Base-by-base conservation (phyloP, 1,140 invertebrate genomes). In the Ladona fulva region DNA sequence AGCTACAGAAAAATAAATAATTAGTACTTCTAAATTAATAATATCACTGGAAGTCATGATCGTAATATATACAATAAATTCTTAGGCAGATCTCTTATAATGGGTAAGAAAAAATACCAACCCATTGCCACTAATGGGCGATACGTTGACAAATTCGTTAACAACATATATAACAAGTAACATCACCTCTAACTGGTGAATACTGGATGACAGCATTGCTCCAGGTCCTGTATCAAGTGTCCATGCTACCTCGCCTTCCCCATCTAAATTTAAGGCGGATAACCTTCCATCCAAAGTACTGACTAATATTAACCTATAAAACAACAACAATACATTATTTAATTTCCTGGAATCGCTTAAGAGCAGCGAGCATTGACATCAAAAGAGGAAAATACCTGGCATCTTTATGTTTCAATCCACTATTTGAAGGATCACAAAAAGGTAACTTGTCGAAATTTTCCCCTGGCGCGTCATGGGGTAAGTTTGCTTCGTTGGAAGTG, bases 281-380 rank as follows among this genome's bases (percentile, higher is more conserved):
- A 97, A 79, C 79, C 89, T 89, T 5, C 96, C 96, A 90, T 97
- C 95, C 74, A 97, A 85, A 42, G 95, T 96, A 81, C 93, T 96
- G 25, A 97, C 91, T 81, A 95, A 89, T 16, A 97, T 83, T 52
- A 95, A 86, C 81, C 92, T 93, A 37, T 5, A 37, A 37, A 8
- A 5, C 1, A 37, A 37, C 29, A 37, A 5, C 8, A 37, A 37
- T 5, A 8, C 8, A 37, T n/a, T 5, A 37, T 37, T 37, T 37
- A 37, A 37, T 5, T 5, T 37, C 29, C 8, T 37, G 8, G 3
- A 37, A 37, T 37, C 8, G 29, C 29, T 1, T 5, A 37, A 37
- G 29, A 5, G 8, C 1, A 37, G 29, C 8, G 29, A 5, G 29
- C 29, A 37, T 37, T 37, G 29, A 37, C 29, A 37, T 37, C 1